Evolutionary conservation across 2,113 vertebrate species (phyloP).

Genomic region (Calyptomena viridis): DNA sequence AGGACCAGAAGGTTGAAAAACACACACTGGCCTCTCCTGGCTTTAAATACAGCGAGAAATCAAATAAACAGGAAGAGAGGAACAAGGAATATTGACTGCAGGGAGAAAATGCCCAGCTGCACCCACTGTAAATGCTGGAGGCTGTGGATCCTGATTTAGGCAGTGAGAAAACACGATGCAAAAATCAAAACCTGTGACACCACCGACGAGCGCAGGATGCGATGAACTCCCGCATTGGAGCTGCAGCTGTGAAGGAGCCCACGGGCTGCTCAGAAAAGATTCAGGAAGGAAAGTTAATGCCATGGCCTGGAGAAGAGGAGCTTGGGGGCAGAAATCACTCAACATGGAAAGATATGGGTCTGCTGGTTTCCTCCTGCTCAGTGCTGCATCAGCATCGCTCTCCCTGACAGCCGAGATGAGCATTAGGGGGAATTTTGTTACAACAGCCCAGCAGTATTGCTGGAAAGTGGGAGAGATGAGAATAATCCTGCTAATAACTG

Average conservation of each 20-base stretch:
- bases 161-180: accelerated
- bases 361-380: not conserved
- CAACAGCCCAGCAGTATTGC: not conserved
- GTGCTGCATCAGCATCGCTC: not conserved
- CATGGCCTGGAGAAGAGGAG: not conserved
- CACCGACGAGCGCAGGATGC: accelerated
- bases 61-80: not conserved
- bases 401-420: not conserved
- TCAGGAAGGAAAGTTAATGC: not conserved
- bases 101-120: not conserved
- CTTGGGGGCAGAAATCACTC: not conserved
- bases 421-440: not conserved
- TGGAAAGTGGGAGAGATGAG: not conserved
- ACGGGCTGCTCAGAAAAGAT: not conserved
- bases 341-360: accelerated
- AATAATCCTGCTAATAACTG: not conserved
- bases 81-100: not conserved
- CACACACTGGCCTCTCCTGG: not conserved
- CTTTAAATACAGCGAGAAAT: not conserved
- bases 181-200: not conserved
- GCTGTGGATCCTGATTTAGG: not conserved
- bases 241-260: not conserved
- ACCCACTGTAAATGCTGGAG: not conserved
- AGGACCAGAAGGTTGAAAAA: conserved; percentile 5
- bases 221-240: not conserved